These are phyloP conservation scores for Hecatera dysodea DNA, from an alignment of 2,888 invertebrate species.

Conservation along the genomic window DNA sequence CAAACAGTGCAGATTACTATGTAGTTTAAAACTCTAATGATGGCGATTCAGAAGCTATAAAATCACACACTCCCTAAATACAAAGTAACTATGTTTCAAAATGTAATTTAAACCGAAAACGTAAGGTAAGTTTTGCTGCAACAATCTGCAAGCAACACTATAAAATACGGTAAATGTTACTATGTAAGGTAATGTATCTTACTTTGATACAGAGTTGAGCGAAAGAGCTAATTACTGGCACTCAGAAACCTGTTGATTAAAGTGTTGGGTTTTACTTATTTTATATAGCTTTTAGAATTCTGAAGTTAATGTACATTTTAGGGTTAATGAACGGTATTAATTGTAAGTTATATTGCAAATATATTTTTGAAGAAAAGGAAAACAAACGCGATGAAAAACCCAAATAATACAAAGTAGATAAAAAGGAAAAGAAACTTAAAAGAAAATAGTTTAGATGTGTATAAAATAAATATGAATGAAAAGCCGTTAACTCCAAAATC, in stretches of 20 bases:
- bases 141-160: slow-evolving; percentile 9
- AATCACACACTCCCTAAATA: slow-evolving; percentile 1
- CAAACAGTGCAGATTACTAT: too few species aligned
- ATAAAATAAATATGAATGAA: background rate
- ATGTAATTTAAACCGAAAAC: background rate
- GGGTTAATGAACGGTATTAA: background rate
- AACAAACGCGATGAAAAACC: too few species aligned
- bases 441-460: too few species aligned
- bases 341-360: background rate
- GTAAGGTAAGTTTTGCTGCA: slow-evolving; percentile 9
- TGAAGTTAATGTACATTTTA: background rate
- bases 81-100: slow-evolving; percentile 10
- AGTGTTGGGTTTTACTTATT: slow-evolving; percentile 22
- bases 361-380: too few species aligned
- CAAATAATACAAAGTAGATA: too few species aligned
- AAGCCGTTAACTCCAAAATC: background rate
- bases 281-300: slow-evolving; percentile 5
- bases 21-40: too few species aligned
- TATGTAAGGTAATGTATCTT: slow-evolving; percentile 23
- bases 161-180: slow-evolving; percentile 21
- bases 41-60: slow-evolving; percentile 4
- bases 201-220: slow-evolving; percentile 40
- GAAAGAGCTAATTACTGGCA: slow-evolving; percentile 43
- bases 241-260: slow-evolving; percentile 49
- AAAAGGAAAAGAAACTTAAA: too few species aligned